These are phyloP conservation scores for Typhlichthys eigenmanni DNA, from an alignment of 2,797 vertebrate genomes.

Conservation along the genomic window DNA sequence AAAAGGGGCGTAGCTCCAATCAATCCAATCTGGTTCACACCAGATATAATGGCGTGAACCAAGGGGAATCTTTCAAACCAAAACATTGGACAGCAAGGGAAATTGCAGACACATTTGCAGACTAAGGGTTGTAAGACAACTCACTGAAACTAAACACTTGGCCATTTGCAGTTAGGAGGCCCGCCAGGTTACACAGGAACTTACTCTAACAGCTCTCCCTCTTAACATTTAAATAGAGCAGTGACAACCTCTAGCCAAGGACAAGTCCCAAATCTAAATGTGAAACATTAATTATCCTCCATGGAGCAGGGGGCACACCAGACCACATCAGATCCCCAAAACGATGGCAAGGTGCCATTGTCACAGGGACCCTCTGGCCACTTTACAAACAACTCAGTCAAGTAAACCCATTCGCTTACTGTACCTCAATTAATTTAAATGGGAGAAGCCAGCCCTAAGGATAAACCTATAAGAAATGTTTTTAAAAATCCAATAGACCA, in stretches of 20 bases:
- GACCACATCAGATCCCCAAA: conserved; percentile 46
- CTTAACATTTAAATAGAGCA: conserved; percentile 53
- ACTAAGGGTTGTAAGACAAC: no score
- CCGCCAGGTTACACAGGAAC: no score
- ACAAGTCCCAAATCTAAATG: conserved; percentile 70
- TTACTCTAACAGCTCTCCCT: conserved; percentile 28
- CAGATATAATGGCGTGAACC: no score
- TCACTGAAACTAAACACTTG: no score
- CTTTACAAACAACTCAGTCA: conserved; percentile 34
- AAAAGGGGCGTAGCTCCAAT: no score
- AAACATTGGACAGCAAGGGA: no score
- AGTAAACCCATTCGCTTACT: conserved; percentile 34
- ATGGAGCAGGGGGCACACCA: conserved; percentile 45
- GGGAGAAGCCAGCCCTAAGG: neutral
- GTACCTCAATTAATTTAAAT: conserved; percentile 19
- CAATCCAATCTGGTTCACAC: no score
- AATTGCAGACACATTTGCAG: no score
- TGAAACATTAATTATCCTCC: conserved; percentile 72
- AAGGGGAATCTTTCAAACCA: no score
- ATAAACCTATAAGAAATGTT: conserved; percentile 1
- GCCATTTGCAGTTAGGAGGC: no score
- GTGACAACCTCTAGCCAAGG: conserved; percentile 62
- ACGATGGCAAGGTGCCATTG: conserved; percentile 58
- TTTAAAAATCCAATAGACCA: conserved; percentile 4
- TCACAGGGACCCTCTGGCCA: conserved; percentile 55